Conservation (phyloP, 2,888 invertebrate genomes). For the Lasioglossum marginatum region DNA sequence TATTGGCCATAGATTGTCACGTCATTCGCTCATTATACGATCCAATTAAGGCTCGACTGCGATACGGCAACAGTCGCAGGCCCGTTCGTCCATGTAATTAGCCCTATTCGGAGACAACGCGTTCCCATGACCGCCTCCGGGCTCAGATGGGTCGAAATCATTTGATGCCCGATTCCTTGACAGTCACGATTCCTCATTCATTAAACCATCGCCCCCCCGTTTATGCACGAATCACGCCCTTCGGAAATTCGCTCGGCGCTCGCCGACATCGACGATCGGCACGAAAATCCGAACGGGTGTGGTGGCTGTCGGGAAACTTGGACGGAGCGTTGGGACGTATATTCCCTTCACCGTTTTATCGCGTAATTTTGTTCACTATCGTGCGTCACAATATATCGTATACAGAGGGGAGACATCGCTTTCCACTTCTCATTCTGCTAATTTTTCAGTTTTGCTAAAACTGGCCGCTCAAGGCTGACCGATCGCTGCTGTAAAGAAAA, state of each 20-base stretch:
- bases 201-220: slow-evolving; percentile 61
- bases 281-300: neutral
- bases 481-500: neutral
- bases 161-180: slow-evolving; percentile 72
- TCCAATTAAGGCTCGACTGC: slow-evolving; percentile 81
- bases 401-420: neutral
- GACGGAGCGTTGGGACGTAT: neutral
- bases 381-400: neutral
- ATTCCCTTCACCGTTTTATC: neutral
- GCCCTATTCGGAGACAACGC: slow-evolving; percentile 84
- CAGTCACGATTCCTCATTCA: slow-evolving; percentile 72
- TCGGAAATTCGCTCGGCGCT: slow-evolving; percentile 27
- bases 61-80: slow-evolving; percentile 80
- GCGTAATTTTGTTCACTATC: neutral
- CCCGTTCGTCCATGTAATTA: slow-evolving; percentile 76
- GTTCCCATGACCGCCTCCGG: slow-evolving; percentile 79
- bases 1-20: slow-evolving; percentile 78
- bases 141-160: slow-evolving; percentile 64
- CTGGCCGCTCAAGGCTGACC: neutral
- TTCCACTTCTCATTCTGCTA: neutral
- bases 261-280: neutral
- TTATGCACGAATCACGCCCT: slow-evolving; percentile 34
- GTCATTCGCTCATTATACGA: slow-evolving; percentile 80
- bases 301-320: neutral
- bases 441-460: neutral